Evolutionary conservation across 2,113 vertebrate genomes (phyloP), one percentile per base, ranked within the genome.

Genomic region (Tachycineta bicolor): DNA sequence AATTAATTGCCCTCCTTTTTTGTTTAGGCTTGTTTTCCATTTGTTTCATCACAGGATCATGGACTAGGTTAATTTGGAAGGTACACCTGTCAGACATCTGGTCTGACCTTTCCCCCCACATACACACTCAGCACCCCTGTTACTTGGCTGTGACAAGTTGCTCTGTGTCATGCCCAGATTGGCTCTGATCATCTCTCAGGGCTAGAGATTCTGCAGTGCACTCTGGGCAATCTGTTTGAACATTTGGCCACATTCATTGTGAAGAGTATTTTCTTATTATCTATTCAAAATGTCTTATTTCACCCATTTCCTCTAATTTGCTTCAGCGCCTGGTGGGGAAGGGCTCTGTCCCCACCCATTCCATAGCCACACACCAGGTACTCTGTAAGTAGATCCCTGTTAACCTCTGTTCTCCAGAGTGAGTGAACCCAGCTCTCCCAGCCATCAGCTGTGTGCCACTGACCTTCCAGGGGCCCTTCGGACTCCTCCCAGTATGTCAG

Each of bases 261-360:
- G 12, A 79, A 79, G 39, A 83, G 12, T 67, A 33, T 76, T 89
- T 94, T 82, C 22, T 82, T 63, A 28, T 11, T 50, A 37, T 37
- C 34, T 59, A 8, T 44, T 62, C 12, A 41, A 80, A 62, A 34
- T 39, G 12, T 43, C 17, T 58, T 53, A 7, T 63, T 62, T 62
- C 34, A 24, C 26, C 56, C 9, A 44, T 56, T 70, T 56, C 22
- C 34, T 70, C 31, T 50, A 17, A 50, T 56, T 56, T n/a, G 1
- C 25, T 29, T 37, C 41, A 68, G 41, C 11, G 65, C 15, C 37
- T 78, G 0, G 0, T 4, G 33, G 28, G 24, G n/a, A 33, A 84
- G 59, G 58, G 22, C n/a, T 64, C 53, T 80, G 29, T 43, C 14
- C n/a, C 22, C 5, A 12, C 25, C n/a, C 49, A 6, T 52, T 56